Evolutionary conservation across 2,888 invertebrate genomes (phyloP).

Genomic region (Isoperla grammatica): DNA sequence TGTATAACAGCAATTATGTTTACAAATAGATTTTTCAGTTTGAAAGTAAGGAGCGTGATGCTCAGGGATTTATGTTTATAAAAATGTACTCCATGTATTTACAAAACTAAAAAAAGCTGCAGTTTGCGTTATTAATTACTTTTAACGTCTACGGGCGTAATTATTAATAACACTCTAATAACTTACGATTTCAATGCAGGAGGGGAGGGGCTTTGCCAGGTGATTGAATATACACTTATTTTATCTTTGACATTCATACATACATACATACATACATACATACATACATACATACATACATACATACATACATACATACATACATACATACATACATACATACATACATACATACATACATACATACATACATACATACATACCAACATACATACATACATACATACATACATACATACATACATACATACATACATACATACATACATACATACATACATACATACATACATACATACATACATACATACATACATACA

Average conservation of each 20-base stretch:
- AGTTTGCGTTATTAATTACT: too few species aligned
- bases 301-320: not conserved
- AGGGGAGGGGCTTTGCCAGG: too few species aligned
- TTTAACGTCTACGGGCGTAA: too few species aligned
- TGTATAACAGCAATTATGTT: too few species aligned
- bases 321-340: not conserved
- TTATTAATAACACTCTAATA: too few species aligned
- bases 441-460: not conserved
- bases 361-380: conserved; percentile 17
- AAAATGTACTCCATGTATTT: too few species aligned
- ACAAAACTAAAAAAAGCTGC: too few species aligned
- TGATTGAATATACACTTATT: too few species aligned
- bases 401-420: not conserved
- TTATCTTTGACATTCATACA: conserved; percentile 13
- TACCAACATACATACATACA: not conserved
- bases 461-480: not conserved
- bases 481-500: not conserved
- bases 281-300: not conserved
- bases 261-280: conserved; percentile 10
- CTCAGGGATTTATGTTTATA: too few species aligned
- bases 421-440: not conserved
- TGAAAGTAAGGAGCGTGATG: too few species aligned
- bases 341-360: conserved; percentile 8
- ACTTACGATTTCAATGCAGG: too few species aligned
- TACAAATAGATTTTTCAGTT: too few species aligned